A percentile compares a stretch with the other conserved stretches of the same genome.
Conservation (phyloP, 2,888 invertebrate species). For the Pinctada fucata region DNA sequence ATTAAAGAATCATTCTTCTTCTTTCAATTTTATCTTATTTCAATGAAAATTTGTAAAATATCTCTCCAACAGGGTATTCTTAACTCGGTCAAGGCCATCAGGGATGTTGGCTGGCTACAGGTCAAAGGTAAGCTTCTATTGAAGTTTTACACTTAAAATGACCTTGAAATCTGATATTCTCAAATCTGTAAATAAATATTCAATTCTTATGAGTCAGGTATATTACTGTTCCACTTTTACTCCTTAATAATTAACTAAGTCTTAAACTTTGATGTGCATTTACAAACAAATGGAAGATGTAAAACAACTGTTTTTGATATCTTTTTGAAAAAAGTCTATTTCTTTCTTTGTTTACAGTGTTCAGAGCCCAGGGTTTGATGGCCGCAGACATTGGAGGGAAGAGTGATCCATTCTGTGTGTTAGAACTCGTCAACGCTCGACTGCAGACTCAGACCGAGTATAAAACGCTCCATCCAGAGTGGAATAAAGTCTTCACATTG, state of each 20-base stretch:
- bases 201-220: too few species aligned
- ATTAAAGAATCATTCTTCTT: too few species aligned
- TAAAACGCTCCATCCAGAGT: conserved; percentile 95
- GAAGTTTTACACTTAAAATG: background rate
- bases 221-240: too few species aligned
- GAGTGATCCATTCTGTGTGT: conserved; percentile 98
- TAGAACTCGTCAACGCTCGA: conserved; percentile 95
- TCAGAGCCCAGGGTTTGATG: conserved; percentile 87
- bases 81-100: conserved; percentile 84
- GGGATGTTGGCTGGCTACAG: conserved; percentile 95
- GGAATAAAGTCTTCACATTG: conserved; percentile 99
- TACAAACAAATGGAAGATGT: too few species aligned
- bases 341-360: conserved; percentile 80
- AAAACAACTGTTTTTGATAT: too few species aligned
- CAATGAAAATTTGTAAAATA: conserved; percentile 1
- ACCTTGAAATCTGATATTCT: background rate
- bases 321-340: too few species aligned
- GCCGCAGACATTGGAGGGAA: conserved; percentile 98
- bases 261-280: too few species aligned
- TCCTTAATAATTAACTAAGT: too few species aligned
- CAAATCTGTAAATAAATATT: too few species aligned
- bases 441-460: conserved; percentile 99
- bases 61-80: conserved; percentile 81
- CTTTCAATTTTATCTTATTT: too few species aligned
- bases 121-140: conserved; percentile 83